Base-by-base conservation (phyloP, 1,140 invertebrate species). In the Penaeus vannamei region DNA sequence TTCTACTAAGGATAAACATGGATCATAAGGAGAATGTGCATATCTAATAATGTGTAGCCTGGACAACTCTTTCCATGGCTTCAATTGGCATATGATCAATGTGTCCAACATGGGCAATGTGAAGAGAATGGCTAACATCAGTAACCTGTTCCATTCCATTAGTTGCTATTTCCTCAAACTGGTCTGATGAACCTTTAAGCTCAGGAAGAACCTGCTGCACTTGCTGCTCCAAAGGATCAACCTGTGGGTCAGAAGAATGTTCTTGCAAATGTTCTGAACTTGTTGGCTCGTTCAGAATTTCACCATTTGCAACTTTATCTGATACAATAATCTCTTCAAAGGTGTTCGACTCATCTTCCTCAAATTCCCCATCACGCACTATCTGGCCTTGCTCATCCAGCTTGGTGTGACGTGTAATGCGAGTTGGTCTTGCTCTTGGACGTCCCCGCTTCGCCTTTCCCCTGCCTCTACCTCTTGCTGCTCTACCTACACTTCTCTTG, bases 51-150 rank as follows among this genome's bases (percentile, higher is more conserved):
- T 77, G 87, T 76, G 81, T 89, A 20, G 62, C 87, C 60, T 89
- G 87, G n/a, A 89, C 87, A 84, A 89, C 82, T 26, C 87, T 64
- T 36, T 89, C 87, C 87, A 89, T 89, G 42, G 87, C 87, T 69
- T 89, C 87, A 62, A 89, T 19, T 36, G 87, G 87, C 87, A 89
- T 89, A 53, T 89, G 87, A 29, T 89, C 87, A 53, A 89, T 89
- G 59, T 89, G 87, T 59, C 84, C 87, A 46, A 89, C 87, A 77
- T 89, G 87, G n/a, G 81, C 69, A 77, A 89, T 89, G 26, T 89
- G 82, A 10, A 84, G 29, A 20, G 81, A 77, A 23, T 89, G 87
- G 29, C 79, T 32, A n/a, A 88, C 86, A 61, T 88, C 85, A 61
- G 85, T 36, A 14, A 86, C 85, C 1, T 86, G 60, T 12, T 80